Evolutionary conservation across 1,140 invertebrate genomes (phyloP).

Genomic region (Caenorhabditis briggsae): DNA sequence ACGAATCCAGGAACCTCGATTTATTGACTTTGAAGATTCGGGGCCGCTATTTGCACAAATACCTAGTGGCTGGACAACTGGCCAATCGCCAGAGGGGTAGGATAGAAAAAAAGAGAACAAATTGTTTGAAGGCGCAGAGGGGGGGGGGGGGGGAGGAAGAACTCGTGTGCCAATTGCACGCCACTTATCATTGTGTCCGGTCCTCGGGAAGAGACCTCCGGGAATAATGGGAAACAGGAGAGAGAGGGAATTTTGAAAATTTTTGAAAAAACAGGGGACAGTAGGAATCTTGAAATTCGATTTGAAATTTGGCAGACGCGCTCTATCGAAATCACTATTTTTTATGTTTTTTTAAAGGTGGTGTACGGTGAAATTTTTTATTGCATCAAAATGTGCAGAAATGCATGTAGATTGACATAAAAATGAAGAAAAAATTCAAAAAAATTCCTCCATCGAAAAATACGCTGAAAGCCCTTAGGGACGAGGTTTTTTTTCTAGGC

Average conservation of each 20-base stretch:
- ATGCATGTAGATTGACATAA: no score
- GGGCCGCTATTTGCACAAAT: conserved; percentile 21
- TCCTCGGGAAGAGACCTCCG: conserved; percentile 9
- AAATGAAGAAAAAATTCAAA: no score
- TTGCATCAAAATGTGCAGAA: no score
- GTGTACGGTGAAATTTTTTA: no score
- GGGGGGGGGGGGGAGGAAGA: no score
- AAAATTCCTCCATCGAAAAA: no score
- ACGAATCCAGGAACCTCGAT: no score
- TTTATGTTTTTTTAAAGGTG: no score
- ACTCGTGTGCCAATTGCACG: neutral
- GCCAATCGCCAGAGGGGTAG: neutral
- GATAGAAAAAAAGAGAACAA: neutral
- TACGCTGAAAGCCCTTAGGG: no score
- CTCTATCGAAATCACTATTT: no score
- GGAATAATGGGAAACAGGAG: neutral
- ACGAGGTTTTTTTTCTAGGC: no score
- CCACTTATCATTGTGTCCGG: conserved; percentile 23
- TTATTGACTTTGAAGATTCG: conserved; percentile 17
- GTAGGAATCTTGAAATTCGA: neutral
- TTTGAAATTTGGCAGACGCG: no score
- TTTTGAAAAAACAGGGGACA: neutral
- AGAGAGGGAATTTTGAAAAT: neutral
- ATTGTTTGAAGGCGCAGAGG: neutral
- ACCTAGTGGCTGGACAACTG: neutral